These are phyloP conservation scores for Platyura marginata DNA, from an alignment of 1,140 invertebrate species.

Conservation along the genomic window DNA sequence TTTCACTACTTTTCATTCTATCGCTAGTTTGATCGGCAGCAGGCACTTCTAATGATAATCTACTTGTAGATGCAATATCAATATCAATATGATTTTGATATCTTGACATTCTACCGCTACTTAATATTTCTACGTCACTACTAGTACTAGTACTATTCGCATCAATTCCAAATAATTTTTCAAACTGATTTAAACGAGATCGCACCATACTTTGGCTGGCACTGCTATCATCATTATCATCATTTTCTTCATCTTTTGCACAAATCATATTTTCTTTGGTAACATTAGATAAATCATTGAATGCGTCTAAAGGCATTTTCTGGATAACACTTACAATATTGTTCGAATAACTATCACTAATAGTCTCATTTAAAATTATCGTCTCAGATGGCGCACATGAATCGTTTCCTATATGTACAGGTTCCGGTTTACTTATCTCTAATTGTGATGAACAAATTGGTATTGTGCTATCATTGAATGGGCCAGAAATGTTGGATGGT, in stretches of 20 bases:
- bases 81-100: neutral
- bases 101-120: neutral
- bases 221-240: neutral
- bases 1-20: slow-evolving; percentile 3
- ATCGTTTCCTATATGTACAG: neutral
- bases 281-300: neutral
- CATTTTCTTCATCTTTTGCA: neutral
- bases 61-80: too few relatives aligned
- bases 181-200: slow-evolving; percentile 9
- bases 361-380: neutral
- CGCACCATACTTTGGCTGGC: slow-evolving; percentile 9
- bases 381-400: neutral
- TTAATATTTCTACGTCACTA: neutral
- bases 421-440: neutral
- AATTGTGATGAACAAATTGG: neutral
- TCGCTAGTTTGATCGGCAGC: slow-evolving; percentile 4
- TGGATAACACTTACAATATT: neutral
- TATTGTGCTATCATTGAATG: neutral
- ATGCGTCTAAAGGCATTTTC: neutral
- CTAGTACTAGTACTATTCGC: neutral
- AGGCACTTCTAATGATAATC: slow-evolving; percentile 3
- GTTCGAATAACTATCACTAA: neutral
- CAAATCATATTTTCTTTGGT: slow-evolving; percentile 1
- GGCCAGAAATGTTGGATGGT: neutral
- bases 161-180: slow-evolving; percentile 4